phyloP scores from a whole-genome alignment of 2,888 invertebrate genomes.

The Philereme vetulata region DNA sequence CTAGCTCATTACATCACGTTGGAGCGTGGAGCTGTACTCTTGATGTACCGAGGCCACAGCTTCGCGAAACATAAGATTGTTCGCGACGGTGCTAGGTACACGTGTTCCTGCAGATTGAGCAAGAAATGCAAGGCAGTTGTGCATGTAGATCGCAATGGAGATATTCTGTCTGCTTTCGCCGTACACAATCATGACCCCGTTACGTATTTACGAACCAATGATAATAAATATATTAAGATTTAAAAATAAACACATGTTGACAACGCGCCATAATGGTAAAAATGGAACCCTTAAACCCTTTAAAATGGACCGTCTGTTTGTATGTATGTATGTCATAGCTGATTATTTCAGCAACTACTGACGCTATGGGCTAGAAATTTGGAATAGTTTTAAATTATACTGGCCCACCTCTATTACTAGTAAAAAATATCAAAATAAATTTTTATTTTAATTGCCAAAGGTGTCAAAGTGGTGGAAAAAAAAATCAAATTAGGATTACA shows the following conservation, averaged over 20 bases:
- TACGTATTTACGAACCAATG: not conserved
- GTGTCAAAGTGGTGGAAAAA: too few relatives aligned
- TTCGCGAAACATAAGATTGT: conserved; percentile 4
- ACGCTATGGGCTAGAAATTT: too few relatives aligned
- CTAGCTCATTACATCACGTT: conserved; percentile 17
- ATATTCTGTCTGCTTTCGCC: conserved; percentile 14
- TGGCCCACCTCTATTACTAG: too few relatives aligned
- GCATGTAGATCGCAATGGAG: conserved; percentile 17
- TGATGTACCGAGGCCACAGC: conserved; percentile 16
- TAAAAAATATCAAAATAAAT: too few relatives aligned
- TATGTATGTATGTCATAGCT: too few relatives aligned
- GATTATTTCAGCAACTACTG: too few relatives aligned
- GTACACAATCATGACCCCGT: conserved; percentile 31
- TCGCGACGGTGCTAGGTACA: conserved; percentile 12
- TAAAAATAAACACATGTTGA: not conserved
- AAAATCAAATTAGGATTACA: too few relatives aligned
- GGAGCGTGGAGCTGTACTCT: conserved; percentile 6
- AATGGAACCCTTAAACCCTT: too few relatives aligned
- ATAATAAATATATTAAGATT: not conserved
- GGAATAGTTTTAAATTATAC: too few relatives aligned
- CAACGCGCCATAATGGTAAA: too few relatives aligned
- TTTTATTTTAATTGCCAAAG: too few relatives aligned
- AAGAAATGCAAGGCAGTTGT: conserved; percentile 32
- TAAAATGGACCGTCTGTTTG: too few relatives aligned
- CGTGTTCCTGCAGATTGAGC: conserved; percentile 8